phyloP scores from a whole-genome alignment of 2,797 vertebrate species.

The Eulemur coronatus region DNA sequence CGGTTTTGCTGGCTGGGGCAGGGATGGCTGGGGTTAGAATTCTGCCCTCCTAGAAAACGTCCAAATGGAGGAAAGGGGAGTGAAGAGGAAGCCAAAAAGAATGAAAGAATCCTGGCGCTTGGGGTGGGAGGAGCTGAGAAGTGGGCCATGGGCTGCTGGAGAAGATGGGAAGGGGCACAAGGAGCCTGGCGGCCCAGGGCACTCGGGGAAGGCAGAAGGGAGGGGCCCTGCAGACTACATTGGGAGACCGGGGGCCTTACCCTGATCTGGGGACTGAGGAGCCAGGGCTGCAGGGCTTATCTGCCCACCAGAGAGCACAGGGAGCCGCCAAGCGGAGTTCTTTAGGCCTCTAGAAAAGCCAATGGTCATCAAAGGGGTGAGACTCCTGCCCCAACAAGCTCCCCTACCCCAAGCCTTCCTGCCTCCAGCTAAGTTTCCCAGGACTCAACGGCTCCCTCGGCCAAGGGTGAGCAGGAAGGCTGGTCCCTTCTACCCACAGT shows the following conservation, averaged over 20 bases:
- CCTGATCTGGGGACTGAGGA: too few species aligned
- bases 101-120: neutral
- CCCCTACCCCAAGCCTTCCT: neutral
- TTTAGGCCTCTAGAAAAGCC: neutral
- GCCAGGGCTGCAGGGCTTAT: neutral
- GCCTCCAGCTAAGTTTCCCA: neutral
- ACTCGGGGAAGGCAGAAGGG: neutral
- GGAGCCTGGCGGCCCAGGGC: neutral
- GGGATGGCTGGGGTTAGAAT: neutral
- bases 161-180: neutral
- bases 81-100: neutral
- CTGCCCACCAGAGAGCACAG: neutral
- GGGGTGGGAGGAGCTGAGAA: neutral
- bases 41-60: neutral
- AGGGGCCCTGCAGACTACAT: neutral
- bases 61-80: neutral
- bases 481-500: neutral
- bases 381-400: neutral
- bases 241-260: neutral
- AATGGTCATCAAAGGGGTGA: neutral
- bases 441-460: neutral
- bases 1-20: neutral
- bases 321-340: neutral
- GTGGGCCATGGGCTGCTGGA: neutral
- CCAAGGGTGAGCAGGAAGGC: neutral